Percentiles rank a stretch among this genome's conserved stretches.
Evolutionary conservation across 1,140 invertebrate genomes (phyloP).

Genomic region (Himalopsyche phryganea): DNA sequence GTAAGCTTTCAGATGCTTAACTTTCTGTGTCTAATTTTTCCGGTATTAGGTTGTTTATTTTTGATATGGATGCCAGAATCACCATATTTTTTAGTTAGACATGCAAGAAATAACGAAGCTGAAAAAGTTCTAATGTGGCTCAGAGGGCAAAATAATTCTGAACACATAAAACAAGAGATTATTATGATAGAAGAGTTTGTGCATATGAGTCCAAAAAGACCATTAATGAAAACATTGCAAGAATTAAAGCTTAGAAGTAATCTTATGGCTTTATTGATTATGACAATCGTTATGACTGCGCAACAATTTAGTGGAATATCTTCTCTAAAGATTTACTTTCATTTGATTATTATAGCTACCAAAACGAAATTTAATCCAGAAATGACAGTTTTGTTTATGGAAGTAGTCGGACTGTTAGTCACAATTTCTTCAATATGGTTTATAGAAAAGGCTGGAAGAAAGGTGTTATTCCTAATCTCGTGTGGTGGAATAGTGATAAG

Average conservation of each 20-base stretch:
- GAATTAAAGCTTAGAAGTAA: constrained; percentile 7
- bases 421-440: not conserved
- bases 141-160: constrained; percentile 48
- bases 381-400: constrained; percentile 3
- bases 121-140: constrained; percentile 61
- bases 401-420: not conserved
- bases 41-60: constrained; percentile 54
- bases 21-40: constrained; percentile 46
- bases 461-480: not conserved
- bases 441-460: constrained; percentile 1
- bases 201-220: constrained; percentile 18
- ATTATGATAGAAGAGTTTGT: constrained; percentile 6
- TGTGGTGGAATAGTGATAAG: not conserved
- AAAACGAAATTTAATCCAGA: not conserved
- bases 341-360: constrained; percentile 1
- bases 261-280: not conserved
- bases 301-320: constrained; percentile 13
- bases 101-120: constrained; percentile 53
- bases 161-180: constrained; percentile 36
- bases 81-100: constrained; percentile 61
- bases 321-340: constrained; percentile 3
- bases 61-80: constrained; percentile 65
- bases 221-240: constrained; percentile 10
- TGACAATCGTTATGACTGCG: not conserved
- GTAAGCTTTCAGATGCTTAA: constrained; percentile 1